A percentile compares a stretch with the other conserved stretches of the same genome.
Conservation (phyloP, 2,113 vertebrate genomes). For the Neolamprologus cancellatus region DNA sequence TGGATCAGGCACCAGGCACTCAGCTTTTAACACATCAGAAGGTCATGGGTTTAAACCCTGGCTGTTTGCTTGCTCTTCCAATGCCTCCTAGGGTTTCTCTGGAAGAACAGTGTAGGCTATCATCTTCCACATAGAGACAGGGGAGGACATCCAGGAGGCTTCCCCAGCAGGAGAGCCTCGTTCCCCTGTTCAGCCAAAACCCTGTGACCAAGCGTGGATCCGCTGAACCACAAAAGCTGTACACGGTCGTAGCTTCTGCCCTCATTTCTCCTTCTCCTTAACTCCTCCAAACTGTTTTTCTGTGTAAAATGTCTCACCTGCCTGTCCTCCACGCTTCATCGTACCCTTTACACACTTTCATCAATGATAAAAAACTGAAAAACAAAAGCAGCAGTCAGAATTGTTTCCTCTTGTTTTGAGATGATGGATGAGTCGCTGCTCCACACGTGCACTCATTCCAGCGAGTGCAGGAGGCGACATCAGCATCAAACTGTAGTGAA, state of each 20-base stretch:
- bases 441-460: background rate
- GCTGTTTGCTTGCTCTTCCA: background rate
- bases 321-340: background rate
- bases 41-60: background rate
- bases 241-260: background rate
- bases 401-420: background rate
- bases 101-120: background rate
- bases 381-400: background rate
- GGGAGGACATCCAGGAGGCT: background rate
- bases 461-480: background rate
- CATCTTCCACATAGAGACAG: background rate
- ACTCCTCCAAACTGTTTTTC: background rate
- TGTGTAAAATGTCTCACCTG: background rate
- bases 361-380: background rate
- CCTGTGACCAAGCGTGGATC: background rate
- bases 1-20: background rate
- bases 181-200: background rate
- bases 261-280: fast-evolving
- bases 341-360: background rate
- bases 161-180: background rate
- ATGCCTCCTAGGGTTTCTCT: background rate
- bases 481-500: background rate
- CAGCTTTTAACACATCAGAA: background rate
- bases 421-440: background rate
- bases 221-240: background rate